A percentile compares a stretch with the other conserved stretches of the same genome.
These are phyloP conservation scores for Bufo bufo DNA, from an alignment of 2,113 vertebrate species.

Conservation along the genomic window DNA sequence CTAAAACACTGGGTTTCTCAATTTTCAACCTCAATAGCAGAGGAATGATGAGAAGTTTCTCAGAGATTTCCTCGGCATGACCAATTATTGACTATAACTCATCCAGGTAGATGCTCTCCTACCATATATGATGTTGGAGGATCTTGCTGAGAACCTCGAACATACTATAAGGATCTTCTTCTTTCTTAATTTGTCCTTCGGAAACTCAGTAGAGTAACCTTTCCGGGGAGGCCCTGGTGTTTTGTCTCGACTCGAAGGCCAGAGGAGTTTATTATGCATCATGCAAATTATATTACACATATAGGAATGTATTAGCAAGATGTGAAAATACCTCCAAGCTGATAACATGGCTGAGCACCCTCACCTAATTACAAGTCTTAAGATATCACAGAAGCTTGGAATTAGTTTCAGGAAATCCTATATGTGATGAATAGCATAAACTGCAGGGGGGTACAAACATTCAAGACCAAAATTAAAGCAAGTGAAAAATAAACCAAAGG, in stretches of 20 bases:
- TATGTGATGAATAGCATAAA: neutral
- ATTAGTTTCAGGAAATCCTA: neutral
- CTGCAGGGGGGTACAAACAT: neutral
- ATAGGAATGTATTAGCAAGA: slow-evolving; percentile 24
- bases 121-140: neutral
- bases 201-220: no score
- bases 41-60: neutral
- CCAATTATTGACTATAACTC: neutral
- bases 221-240: neutral
- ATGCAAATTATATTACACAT: neutral
- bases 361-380: slow-evolving; percentile 17
- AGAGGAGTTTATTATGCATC: neutral
- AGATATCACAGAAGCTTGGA: neutral
- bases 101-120: neutral
- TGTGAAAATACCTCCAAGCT: slow-evolving; percentile 32
- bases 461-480: neutral
- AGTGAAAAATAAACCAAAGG: neutral
- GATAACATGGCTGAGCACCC: slow-evolving; percentile 36
- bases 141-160: neutral
- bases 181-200: neutral
- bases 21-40: neutral
- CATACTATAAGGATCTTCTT: neutral
- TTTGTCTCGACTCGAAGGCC: neutral
- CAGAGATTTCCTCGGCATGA: neutral
- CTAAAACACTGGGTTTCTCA: neutral